Base-by-base conservation (phyloP, 1,140 invertebrate species). In the Drosophila bipectinata region DNA sequence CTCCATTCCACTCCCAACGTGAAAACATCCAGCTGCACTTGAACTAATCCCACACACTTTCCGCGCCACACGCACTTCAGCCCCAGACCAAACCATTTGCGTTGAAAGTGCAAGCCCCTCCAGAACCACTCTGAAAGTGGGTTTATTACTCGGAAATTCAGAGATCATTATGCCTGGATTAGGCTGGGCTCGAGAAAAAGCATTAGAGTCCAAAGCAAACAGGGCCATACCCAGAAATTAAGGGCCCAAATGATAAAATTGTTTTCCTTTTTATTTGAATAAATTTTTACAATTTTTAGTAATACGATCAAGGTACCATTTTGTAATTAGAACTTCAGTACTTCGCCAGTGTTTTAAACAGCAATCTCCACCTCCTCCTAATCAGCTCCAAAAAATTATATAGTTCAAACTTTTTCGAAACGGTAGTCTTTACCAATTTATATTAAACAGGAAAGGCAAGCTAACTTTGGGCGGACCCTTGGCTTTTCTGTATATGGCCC, bases 41-140 rank as follows among this genome's bases (percentile, higher is more conserved):
- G 45, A 66, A 61, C 44, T 49, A 66, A 67, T 67, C 63, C 63
- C 63, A 67, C 58, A 66, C 62, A 41, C 61, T 61, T 41, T 60
- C 10, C 21, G 3, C 14, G 28, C 21, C 14, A 14, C 61, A 64
- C 61, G 44, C 62, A 62, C 57, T 39, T 15, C 4, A 48, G 26
- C 26, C 5, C 32, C 2, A 10, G 3, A 12, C 10, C 34, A 37
- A 4, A 37, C 10, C 34, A 12, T 37, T 37, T 12, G 12, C 10
- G 12, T 37, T 37, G 32, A 8, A 39, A 44, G 45, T 48, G 61
- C 18, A 34, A 28, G 18, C 26, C 62, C 48, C 62, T 62, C 21
- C 56, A 64, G 61, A 59, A 59, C 37, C 55, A 14, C 55, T 47
- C 10, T n/a, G 26, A 18, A 30, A 62, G 39, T 24, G 14, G 32